Base-by-base conservation (phyloP, 2,113 vertebrate genomes). In the Caranx melampygus region DNA sequence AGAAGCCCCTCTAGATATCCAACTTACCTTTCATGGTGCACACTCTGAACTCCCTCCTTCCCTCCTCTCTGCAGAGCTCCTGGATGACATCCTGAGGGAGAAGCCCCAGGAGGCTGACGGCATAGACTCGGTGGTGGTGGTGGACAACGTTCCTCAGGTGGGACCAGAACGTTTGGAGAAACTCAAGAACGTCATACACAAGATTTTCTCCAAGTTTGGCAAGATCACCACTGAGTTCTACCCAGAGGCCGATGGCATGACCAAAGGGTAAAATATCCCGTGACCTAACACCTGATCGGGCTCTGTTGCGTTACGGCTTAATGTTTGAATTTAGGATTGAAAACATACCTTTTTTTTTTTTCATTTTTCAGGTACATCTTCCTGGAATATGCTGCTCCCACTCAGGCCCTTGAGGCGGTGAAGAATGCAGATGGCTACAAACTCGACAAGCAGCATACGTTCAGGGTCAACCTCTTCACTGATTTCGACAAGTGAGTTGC, bases 201-300 rank as follows among this genome's bases (percentile, higher is more conserved):
- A 99, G 94, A 98, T 99, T 86, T 99, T 99, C 91, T 99, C 98
- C 74, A 99, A 98, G 87, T 99, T 99, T 75, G 98, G 98, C 47
- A 99, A 98, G 90, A 98, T 99, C 89, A 97, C 96, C 44, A 99
- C 97, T 5, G 98, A 99, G 81, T 98, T 96, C 89, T 99, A 99
- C n/a, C 97, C 98, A 0, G 96, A 98, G 26, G 93, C 93, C 49
- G 98, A 99, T 1, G 98, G 97, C 2, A 93, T 95, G 87, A 99
- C 98, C 13, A 99, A 97, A 92, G 98, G 98, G 98, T 99, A 86
- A 78, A 93, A 34, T 8, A 34, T 8, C 34, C 12, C 31, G 2
- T 57, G 3, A 2, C 61, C 21, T 18, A 8, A n/a, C n/a, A 20
- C 34, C 33, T 33, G n/a, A 12, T 45, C 26, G 6, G 7, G 44